A percentile compares a stretch with the other conserved stretches of the same genome.
Evolutionary conservation across 2,113 vertebrate species (phyloP).

Genomic region (Lipophrys pholis): DNA sequence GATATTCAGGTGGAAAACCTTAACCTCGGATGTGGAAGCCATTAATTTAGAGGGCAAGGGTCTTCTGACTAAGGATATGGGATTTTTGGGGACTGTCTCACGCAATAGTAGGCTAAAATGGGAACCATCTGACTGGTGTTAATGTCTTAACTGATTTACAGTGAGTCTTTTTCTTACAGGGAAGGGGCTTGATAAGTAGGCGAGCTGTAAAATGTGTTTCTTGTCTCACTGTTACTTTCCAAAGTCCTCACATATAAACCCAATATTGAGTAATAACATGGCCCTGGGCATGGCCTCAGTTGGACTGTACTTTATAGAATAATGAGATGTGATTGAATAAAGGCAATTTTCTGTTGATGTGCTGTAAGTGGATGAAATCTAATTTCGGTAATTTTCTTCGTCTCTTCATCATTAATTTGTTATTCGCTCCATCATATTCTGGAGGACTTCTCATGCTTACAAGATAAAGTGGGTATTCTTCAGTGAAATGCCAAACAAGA

Average conservation of each 20-base stretch:
- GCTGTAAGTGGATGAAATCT: constrained; percentile 71
- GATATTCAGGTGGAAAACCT: constrained; percentile 65
- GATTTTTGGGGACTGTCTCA: constrained; percentile 62
- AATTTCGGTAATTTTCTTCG: constrained; percentile 67
- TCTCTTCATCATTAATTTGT: constrained; percentile 68
- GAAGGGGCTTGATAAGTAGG: constrained; percentile 48
- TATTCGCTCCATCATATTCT: constrained; percentile 63
- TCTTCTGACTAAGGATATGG: constrained; percentile 64
- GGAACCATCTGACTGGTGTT: constrained; percentile 79
- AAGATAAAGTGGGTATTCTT: constrained; percentile 61
- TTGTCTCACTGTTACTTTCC: constrained; percentile 40
- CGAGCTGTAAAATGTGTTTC: constrained; percentile 56
- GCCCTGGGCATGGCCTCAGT: constrained; percentile 52
- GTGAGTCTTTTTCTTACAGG: constrained; percentile 46
- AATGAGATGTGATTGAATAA: constrained; percentile 71
- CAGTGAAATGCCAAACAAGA: constrained; percentile 57
- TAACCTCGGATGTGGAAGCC: constrained; percentile 75
- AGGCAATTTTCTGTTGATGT: constrained; percentile 71
- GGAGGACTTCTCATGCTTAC: constrained; percentile 46
- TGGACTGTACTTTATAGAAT: constrained; percentile 66
- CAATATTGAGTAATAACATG: constrained; percentile 30
- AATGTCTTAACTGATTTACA: constrained; percentile 71
- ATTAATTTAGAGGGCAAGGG: constrained; percentile 74
- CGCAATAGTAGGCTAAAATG: constrained; percentile 68
- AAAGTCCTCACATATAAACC: constrained; percentile 39